Base-by-base conservation (phyloP, 1,140 invertebrate genomes). In the Zaprionus kolodkinae region DNA sequence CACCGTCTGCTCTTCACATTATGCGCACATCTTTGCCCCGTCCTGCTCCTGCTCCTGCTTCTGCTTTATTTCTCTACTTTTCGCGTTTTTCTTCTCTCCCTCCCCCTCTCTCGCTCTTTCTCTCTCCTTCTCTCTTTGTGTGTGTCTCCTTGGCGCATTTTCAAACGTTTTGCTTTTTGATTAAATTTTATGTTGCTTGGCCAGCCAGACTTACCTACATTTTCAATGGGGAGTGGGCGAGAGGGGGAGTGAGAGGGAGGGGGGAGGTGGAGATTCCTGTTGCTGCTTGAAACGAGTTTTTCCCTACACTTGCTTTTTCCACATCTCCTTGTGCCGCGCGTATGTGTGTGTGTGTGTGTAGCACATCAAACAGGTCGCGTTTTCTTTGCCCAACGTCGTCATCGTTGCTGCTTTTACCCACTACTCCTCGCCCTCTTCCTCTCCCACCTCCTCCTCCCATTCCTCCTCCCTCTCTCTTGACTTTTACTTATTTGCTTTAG, bases 291-390 rank as follows among this genome's bases (percentile, higher is more conserved):
- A 89, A 88, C 84, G 78, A 89, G 84, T 88, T 88, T 87, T 89
- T 89, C 80, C 45, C 85, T 89, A 80, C 84, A 84, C 79, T 87
- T 86, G 82, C 81, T 88, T 88, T 87, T 84, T 86, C 78, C 84
- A 88, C 84, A 88, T 88, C 85, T 88, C 85, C 84, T 89, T 87
- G 17, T 78, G 66, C 40, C 65, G 60, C 63, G 43, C 76, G 56
- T 76, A 48, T 82, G 38, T 70, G 69, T 73, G 33, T 55, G 13
- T 65, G 71, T 12, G 27, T 30, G 27, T 69, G 52, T 55, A 9
- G 59, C 66, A 56, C 72, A 78, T 87, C 83, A 86, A 86, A 87
- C 82, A 86, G 82, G 82, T 86, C 83, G 82, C 80, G 84, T 89
- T 88, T 78, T 89, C 84, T 84, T 89, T 79, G 68, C 76, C 80